These are phyloP conservation scores for Corvus moneduloides DNA, from an alignment of 2,113 vertebrate genomes.

Conservation along the genomic window DNA sequence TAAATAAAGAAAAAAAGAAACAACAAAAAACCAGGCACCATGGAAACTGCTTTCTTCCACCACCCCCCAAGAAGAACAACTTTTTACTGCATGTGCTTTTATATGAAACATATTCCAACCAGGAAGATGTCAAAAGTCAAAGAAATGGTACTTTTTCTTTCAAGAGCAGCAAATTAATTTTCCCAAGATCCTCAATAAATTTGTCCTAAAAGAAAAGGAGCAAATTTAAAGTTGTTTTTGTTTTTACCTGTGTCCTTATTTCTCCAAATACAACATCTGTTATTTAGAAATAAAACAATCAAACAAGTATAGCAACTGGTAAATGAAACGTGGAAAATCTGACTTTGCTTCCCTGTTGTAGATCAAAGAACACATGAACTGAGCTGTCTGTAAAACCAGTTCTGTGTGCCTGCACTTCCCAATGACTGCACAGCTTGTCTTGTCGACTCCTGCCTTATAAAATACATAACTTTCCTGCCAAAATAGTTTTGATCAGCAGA, in stretches of 20 bases:
- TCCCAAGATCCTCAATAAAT: background rate
- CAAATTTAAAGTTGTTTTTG: background rate
- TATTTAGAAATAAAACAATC: background rate
- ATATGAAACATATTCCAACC: background rate
- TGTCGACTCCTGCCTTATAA: background rate
- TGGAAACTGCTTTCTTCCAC: background rate
- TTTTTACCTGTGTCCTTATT: background rate
- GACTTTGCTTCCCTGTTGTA: background rate
- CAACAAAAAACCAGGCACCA: background rate
- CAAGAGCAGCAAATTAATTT: background rate
- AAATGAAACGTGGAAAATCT: constrained; percentile 24
- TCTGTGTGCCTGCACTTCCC: background rate
- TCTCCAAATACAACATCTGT: background rate
- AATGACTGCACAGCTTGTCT: constrained; percentile 4
- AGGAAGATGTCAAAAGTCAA: background rate
- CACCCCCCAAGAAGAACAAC: background rate
- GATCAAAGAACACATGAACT: background rate
- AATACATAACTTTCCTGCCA: background rate
- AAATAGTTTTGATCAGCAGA: constrained; percentile 18
- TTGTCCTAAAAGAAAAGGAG: background rate
- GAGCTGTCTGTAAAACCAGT: background rate
- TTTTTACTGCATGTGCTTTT: background rate
- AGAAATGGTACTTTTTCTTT: background rate
- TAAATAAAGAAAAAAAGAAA: background rate
- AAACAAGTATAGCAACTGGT: background rate